A percentile compares a stretch with the other conserved stretches of the same genome.
phyloP scores from a whole-genome alignment of 2,797 vertebrate species.

The Melanotaenia pygmaea region DNA sequence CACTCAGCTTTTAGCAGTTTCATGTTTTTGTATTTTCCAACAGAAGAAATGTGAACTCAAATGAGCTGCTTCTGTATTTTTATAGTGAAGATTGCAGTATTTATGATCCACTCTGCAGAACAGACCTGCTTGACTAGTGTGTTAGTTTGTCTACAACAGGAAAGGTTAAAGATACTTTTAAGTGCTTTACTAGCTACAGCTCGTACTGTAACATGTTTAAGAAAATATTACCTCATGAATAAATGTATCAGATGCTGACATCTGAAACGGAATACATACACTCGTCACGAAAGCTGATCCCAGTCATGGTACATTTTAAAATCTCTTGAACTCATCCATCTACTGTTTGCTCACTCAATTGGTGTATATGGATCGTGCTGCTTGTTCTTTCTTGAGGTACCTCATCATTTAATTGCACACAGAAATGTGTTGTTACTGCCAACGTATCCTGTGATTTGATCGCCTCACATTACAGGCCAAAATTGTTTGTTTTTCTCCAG shows the following conservation, averaged over 20 bases:
- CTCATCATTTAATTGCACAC: neutral
- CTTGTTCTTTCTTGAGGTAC: neutral
- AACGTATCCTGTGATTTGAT: neutral
- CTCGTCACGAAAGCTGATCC: slow-evolving; percentile 18
- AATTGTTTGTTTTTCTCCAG: neutral
- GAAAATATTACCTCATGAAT: slow-evolving; percentile 34
- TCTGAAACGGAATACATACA: slow-evolving; percentile 2
- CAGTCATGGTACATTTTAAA: neutral
- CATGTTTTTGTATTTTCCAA: neutral
- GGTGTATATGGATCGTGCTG: neutral
- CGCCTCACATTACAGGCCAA: neutral
- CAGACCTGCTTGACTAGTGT: slow-evolving; percentile 1
- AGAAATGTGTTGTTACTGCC: neutral
- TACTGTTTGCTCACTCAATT: neutral
- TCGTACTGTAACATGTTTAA: slow-evolving; percentile 22
- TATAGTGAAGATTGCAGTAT: slow-evolving; percentile 21
- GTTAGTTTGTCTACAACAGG: slow-evolving; percentile 6
- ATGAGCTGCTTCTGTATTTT: slow-evolving; percentile 4
- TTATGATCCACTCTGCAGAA: slow-evolving; percentile 11
- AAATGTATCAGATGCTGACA: neutral
- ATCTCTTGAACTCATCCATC: neutral
- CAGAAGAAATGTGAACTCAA: neutral
- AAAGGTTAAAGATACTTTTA: slow-evolving; percentile 10
- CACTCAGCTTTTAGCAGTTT: too few relatives aligned
- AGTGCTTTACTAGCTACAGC: slow-evolving; percentile 26